phyloP scores from a whole-genome alignment of 1,140 invertebrate species.

The Zaprionus nigranus region DNA sequence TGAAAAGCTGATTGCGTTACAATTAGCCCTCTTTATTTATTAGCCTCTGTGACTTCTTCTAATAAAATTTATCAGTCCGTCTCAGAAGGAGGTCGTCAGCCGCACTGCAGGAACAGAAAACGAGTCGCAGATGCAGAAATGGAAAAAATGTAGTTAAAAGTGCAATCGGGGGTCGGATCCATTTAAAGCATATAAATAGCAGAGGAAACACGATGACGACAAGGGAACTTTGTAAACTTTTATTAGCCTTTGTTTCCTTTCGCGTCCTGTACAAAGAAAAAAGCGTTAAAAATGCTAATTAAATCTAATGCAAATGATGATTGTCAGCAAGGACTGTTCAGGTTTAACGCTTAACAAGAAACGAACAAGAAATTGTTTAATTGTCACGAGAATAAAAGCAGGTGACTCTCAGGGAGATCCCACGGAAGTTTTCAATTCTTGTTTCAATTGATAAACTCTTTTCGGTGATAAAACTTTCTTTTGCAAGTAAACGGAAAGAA shows the following conservation, averaged over 20 bases:
- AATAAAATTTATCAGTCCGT: slow-evolving; percentile 31
- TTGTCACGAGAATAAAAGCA: neutral
- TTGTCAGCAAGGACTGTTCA: slow-evolving; percentile 3
- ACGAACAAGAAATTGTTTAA: slow-evolving; percentile 6
- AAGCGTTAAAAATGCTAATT: slow-evolving; percentile 67
- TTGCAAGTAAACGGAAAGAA: neutral
- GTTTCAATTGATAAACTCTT: neutral
- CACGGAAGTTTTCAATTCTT: neutral
- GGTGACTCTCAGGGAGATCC: neutral
- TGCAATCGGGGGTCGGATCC: slow-evolving; percentile 38
- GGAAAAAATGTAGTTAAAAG: slow-evolving; percentile 54
- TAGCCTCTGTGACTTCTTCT: slow-evolving; percentile 12
- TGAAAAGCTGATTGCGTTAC: neutral
- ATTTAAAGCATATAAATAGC: slow-evolving; percentile 56
- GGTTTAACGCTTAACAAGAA: slow-evolving; percentile 1
- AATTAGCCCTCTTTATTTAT: slow-evolving; percentile 26
- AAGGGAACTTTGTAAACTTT: slow-evolving; percentile 55
- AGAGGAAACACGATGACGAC: slow-evolving; percentile 25
- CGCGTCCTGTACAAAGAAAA: slow-evolving; percentile 21
- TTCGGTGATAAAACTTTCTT: neutral
- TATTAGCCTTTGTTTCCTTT: slow-evolving; percentile 48
- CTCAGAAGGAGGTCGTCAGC: slow-evolving; percentile 36
- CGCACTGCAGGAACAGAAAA: neutral
- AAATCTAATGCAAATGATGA: slow-evolving; percentile 67
- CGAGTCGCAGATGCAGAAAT: slow-evolving; percentile 26